Conservation (phyloP, 2,113 vertebrate species). For the Pterophyllum scalare region DNA sequence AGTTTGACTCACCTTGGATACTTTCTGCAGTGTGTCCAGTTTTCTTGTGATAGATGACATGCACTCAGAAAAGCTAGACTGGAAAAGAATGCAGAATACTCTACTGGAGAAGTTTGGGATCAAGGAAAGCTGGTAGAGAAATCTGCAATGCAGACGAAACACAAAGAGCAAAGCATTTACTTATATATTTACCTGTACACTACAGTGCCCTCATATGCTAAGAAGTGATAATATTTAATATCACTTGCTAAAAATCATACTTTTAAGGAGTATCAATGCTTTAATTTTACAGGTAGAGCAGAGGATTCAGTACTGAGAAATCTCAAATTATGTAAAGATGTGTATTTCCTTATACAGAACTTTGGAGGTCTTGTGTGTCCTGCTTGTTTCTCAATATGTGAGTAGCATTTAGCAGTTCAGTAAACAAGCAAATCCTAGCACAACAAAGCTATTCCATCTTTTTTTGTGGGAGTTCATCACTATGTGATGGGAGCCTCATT, state of each 20-base stretch:
- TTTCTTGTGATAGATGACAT: constrained; percentile 89
- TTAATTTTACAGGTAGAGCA: not conserved
- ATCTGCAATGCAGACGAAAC: constrained; percentile 77
- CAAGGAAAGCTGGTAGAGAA: constrained; percentile 92
- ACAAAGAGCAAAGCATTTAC: not conserved
- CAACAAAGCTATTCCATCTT: no score
- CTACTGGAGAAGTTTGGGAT: constrained; percentile 95
- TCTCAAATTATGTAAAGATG: not conserved
- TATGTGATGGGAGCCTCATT: no score
- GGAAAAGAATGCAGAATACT: constrained; percentile 96
- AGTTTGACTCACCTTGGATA: constrained; percentile 87
- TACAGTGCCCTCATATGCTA: not conserved
- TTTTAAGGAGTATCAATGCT: not conserved
- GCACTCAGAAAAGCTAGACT: constrained; percentile 92
- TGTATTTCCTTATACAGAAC: not conserved
- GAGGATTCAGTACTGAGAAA: not conserved
- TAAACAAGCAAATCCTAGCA: not conserved
- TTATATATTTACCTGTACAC: not conserved
- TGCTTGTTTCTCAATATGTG: not conserved
- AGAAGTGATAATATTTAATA: not conserved
- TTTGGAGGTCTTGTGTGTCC: not conserved
- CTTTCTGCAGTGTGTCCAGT: constrained; percentile 89
- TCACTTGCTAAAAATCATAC: not conserved
- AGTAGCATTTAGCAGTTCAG: not conserved
- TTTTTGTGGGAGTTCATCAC: no score